Percentiles rank a stretch among this genome's conserved stretches.
phyloP scores from a whole-genome alignment of 2,113 vertebrate species.

The Naja naja region DNA sequence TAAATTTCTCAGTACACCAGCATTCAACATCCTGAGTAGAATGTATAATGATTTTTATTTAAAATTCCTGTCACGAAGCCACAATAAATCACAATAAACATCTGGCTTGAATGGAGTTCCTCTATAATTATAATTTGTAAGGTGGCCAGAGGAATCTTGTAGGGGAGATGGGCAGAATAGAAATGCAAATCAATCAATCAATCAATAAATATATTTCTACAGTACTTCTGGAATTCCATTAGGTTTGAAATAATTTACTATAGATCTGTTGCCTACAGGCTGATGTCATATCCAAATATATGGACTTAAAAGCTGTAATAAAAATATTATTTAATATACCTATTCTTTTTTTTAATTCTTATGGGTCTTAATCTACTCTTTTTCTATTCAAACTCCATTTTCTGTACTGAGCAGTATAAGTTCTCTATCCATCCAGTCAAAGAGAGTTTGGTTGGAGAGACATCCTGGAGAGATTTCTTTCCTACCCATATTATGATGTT shows the following conservation, averaged over 20 bases:
- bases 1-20: not conserved
- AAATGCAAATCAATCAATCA: too few relatives aligned
- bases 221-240: not conserved
- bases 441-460: not conserved
- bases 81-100: not conserved
- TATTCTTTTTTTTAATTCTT: not conserved
- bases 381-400: not conserved
- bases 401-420: not conserved
- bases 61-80: not conserved
- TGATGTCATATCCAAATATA: not conserved
- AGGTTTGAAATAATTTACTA: not conserved
- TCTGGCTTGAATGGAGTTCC: not conserved
- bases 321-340: not conserved
- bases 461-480: not conserved
- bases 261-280: not conserved
- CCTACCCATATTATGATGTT: too few relatives aligned
- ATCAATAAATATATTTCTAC: too few relatives aligned
- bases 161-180: too few relatives aligned
- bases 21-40: not conserved
- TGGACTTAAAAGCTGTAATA: not conserved
- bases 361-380: not conserved
- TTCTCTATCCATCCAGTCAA: not conserved
- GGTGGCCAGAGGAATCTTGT: too few relatives aligned
- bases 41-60: not conserved
- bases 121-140: not conserved